Evolutionary conservation across 2,797 vertebrate species (phyloP).

Genomic region (Alosa sapidissima): DNA sequence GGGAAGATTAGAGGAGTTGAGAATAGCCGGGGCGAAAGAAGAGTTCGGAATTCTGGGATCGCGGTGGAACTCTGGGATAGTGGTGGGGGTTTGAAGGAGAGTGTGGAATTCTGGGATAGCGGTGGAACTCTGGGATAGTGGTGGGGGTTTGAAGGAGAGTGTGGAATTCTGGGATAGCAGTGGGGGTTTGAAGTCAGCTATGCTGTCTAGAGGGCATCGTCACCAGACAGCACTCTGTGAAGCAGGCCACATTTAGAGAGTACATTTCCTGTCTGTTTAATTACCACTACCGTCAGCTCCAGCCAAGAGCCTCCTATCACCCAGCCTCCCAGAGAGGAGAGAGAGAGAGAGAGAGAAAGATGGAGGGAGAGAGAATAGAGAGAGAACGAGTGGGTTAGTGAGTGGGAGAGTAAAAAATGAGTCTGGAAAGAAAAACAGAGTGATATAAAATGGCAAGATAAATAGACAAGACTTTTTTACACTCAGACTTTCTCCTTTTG

Average conservation of each 20-base stretch:
- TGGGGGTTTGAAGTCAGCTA: not conserved
- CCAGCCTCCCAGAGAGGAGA: not conserved
- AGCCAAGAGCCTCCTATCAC: not conserved
- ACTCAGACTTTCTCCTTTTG: not conserved
- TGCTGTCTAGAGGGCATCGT: not conserved
- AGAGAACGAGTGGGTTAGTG: not conserved
- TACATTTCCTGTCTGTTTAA: conserved; percentile 48
- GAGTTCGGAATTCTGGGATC: not conserved
- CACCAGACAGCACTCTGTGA: not conserved
- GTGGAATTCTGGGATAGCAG: not conserved
- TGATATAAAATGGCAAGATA: not conserved
- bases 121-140: not conserved
- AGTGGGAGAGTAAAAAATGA: not conserved
- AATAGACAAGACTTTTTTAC: not conserved
- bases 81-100: not conserved
- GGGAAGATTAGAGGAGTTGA: not conserved
- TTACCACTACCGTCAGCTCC: conserved; percentile 41
- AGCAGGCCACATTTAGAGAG: conserved; percentile 23
- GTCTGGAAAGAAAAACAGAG: not conserved
- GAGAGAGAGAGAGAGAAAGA: not conserved
- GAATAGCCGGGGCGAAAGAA: not conserved
- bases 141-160: not conserved
- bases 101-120: not conserved
- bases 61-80: not conserved
- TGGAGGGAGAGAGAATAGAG: not conserved